Conservation (phyloP, 2,797 vertebrate species). For the Aplochiton taeniatus region DNA sequence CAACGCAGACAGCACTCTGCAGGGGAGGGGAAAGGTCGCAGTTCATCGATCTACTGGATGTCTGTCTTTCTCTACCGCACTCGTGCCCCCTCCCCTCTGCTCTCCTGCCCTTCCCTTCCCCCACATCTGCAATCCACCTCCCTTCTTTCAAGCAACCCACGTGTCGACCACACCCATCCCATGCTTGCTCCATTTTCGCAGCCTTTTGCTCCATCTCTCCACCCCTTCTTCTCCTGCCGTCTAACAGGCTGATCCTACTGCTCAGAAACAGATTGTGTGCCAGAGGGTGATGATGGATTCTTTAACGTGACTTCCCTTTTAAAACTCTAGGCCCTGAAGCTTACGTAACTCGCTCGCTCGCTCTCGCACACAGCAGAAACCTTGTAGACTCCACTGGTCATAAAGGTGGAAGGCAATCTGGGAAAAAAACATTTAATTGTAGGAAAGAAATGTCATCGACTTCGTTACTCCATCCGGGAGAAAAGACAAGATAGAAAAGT, state of each 20-base stretch:
- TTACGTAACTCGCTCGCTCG: constrained; percentile 40
- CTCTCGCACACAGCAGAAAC: constrained; percentile 9
- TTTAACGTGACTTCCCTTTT: constrained; percentile 17
- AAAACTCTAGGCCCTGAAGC: constrained; percentile 12
- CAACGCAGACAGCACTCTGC: constrained; percentile 52
- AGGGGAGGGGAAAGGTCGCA: constrained; percentile 43
- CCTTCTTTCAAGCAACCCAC: constrained; percentile 45
- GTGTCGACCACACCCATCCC: constrained; percentile 59
- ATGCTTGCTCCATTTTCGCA: constrained; percentile 26
- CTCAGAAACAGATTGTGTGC: too few species aligned
- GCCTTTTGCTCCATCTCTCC: constrained; percentile 31
- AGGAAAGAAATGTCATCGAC: constrained; percentile 36
- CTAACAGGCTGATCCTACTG: neutral
- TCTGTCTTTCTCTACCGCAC: constrained; percentile 31
- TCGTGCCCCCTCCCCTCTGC: constrained; percentile 43
- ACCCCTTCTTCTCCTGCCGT: neutral
- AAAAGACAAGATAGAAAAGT: neutral
- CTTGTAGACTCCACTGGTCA: constrained; percentile 40
- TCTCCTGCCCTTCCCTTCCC: constrained; percentile 35
- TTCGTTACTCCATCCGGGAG: constrained; percentile 54
- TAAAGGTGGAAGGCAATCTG: constrained; percentile 32
- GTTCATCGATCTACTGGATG: constrained; percentile 43
- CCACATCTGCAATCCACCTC: constrained; percentile 58
- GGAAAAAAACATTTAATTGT: constrained; percentile 22
- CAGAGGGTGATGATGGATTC: neutral